A percentile compares a stretch with the other conserved stretches of the same genome.
Conservation (phyloP, 2,113 vertebrate species). For the Pluvianellus socialis region DNA sequence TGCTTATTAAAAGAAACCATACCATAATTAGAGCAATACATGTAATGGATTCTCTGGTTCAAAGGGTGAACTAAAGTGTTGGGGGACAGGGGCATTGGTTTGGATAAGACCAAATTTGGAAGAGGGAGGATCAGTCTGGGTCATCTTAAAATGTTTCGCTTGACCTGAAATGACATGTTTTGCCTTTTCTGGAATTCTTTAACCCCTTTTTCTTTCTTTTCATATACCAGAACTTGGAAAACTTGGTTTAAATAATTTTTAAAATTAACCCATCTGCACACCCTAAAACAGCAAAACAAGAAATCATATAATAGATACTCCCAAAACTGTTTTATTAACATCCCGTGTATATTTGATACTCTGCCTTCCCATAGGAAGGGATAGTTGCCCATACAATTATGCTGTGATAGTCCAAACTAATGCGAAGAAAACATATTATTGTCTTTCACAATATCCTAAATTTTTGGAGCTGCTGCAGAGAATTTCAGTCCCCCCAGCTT, state of each 20-base stretch:
- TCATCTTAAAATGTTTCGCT: background rate
- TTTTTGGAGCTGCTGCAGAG: background rate
- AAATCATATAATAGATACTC: background rate
- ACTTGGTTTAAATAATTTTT: background rate
- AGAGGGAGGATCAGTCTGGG: background rate
- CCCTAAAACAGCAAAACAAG: background rate
- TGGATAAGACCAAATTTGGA: background rate
- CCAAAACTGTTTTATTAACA: background rate
- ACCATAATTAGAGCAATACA: background rate
- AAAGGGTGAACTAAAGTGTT: background rate
- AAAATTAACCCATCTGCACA: background rate
- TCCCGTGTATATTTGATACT: background rate
- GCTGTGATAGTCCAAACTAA: background rate
- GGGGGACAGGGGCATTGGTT: background rate
- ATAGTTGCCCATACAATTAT: background rate
- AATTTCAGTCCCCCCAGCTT: background rate
- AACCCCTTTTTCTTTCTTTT: background rate
- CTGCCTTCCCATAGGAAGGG: background rate
- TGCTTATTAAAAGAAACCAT: conserved; percentile 45
- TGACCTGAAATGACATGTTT: background rate
- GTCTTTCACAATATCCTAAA: background rate
- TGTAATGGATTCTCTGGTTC: conserved; percentile 16
- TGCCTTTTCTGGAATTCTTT: background rate
- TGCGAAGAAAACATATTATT: background rate
- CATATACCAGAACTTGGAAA: background rate